Conservation (phyloP, 2,888 invertebrate genomes). For the Sarcophaga rosellei region DNA sequence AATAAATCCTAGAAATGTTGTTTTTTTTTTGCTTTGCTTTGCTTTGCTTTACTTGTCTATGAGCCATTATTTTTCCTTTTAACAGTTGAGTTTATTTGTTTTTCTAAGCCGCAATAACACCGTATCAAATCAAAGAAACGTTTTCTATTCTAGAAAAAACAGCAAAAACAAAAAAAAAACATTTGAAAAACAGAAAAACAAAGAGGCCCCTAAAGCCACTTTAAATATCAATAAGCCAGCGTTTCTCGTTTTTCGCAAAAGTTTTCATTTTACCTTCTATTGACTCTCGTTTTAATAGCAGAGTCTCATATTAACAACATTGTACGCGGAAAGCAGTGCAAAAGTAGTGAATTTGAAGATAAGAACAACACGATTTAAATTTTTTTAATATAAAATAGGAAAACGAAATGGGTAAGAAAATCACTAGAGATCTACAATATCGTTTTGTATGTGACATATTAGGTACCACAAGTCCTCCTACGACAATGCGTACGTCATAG, state of each 20-base stretch:
- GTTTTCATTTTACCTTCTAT: neutral
- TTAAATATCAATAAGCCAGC: conserved; percentile 50
- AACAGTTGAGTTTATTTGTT: conserved; percentile 33
- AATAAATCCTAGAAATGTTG: conserved; percentile 48
- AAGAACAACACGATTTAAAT: too few relatives aligned
- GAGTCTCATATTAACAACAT: neutral
- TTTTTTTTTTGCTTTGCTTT: neutral
- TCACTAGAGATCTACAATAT: too few relatives aligned
- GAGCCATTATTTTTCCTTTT: neutral
- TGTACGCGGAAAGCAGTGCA: neutral
- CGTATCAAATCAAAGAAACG: conserved; percentile 9
- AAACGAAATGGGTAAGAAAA: too few relatives aligned
- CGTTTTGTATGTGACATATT: too few relatives aligned
- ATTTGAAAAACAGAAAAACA: conserved; percentile 30
- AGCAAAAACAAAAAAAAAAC: neutral
- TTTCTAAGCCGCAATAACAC: conserved; percentile 35
- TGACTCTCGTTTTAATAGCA: neutral
- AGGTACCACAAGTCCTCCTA: too few relatives aligned
- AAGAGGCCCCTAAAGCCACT: conserved; percentile 47
- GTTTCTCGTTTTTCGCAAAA: neutral
- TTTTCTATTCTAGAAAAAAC: conserved; percentile 38
- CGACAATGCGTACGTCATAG: too few relatives aligned
- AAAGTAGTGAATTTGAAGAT: neutral
- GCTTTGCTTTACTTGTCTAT: neutral
- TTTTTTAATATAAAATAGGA: too few relatives aligned